These are phyloP conservation scores for Stenolophus ochropezus DNA, from an alignment of 2,888 invertebrate genomes.

Conservation along the genomic window DNA sequence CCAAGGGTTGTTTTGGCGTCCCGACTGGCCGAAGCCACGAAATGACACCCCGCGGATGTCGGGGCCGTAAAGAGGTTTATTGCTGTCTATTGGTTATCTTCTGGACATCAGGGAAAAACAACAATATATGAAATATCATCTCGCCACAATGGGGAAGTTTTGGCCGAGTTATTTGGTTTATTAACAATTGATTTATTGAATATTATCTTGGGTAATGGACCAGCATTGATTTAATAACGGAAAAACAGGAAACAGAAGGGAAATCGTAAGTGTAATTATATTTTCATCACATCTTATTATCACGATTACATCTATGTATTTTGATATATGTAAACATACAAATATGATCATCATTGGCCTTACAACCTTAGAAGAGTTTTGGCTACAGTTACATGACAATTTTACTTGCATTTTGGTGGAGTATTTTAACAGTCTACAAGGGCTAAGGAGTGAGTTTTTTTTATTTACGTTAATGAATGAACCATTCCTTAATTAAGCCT, in stretches of 20 bases:
- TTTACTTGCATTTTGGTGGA: no score
- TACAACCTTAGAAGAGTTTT: no score
- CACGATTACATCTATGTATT: no score
- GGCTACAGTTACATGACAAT: no score
- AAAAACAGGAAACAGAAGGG: neutral
- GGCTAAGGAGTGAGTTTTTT: no score
- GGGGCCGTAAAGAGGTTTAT: slow-evolving; percentile 66
- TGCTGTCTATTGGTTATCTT: slow-evolving; percentile 67
- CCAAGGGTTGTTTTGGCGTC: slow-evolving; percentile 25
- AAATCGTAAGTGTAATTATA: neutral
- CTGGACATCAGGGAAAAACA: slow-evolving; percentile 56
- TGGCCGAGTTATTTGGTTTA: neutral
- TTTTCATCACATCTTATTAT: no score
- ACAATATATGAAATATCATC: slow-evolving; percentile 58
- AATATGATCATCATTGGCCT: no score
- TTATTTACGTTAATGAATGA: no score
- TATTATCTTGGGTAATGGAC: neutral
- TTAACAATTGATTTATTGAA: neutral
- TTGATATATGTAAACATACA: no score
- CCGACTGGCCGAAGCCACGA: slow-evolving; percentile 18
- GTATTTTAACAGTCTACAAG: no score
- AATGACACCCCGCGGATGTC: slow-evolving; percentile 61
- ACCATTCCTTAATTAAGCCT: no score
- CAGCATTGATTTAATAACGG: neutral
- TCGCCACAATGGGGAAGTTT: neutral